phyloP scores from a whole-genome alignment of 2,113 vertebrate species.

The Lycaon pictus region DNA sequence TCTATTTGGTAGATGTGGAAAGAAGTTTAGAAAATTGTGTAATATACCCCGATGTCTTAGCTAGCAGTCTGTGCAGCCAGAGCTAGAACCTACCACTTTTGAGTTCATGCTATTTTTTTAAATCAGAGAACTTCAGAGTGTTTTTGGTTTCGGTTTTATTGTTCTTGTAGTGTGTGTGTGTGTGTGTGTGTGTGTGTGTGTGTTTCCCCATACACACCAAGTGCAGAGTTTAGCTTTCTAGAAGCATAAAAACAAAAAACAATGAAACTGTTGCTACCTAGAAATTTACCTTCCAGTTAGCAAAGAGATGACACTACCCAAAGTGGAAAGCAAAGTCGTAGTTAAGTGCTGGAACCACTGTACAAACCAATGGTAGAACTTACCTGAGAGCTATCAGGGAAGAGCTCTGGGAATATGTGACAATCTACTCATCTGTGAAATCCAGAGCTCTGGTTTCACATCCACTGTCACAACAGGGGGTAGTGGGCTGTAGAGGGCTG shows the following conservation, averaged over 20 bases:
- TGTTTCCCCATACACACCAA: not conserved
- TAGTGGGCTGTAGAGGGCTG: not conserved
- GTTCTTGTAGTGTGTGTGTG: not conserved
- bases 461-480: not conserved
- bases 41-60: not conserved
- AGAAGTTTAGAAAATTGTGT: not conserved
- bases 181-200: not conserved
- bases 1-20: not conserved
- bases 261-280: not conserved
- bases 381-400: not conserved
- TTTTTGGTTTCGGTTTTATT: slow-evolving; percentile 9
- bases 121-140: not conserved
- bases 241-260: not conserved
- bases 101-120: not conserved
- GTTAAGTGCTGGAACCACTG: not conserved
- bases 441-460: not conserved
- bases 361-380: not conserved
- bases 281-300: not conserved
- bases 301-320: not conserved
- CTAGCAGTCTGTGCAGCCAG: not conserved
- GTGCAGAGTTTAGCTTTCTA: not conserved
- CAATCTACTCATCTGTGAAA: not conserved
- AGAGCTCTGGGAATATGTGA: not conserved
- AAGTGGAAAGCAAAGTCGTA: not conserved
- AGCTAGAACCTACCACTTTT: not conserved